Conservation (phyloP, 2,888 invertebrate species). For the Microctonus brassicae region DNA sequence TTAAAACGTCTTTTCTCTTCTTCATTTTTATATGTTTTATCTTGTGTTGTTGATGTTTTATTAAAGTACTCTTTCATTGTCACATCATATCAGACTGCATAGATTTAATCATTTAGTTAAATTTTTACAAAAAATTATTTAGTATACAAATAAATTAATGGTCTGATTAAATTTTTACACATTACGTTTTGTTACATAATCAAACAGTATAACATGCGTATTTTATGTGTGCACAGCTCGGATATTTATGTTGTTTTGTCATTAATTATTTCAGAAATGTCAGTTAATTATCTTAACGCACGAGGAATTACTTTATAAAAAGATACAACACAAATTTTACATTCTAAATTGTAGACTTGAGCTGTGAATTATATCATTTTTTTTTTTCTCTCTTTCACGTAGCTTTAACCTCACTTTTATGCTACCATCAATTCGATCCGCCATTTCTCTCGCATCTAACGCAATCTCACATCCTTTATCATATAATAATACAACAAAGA, state of each 20-base stretch:
- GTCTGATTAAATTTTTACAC: not conserved
- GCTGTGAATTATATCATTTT: not conserved
- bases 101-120: no score
- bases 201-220: conserved; percentile 9
- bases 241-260: not conserved
- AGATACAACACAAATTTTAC: no score
- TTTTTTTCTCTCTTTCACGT: not conserved
- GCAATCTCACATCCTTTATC: not conserved
- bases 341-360: not conserved
- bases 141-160: not conserved
- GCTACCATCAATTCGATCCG: not conserved
- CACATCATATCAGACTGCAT: not conserved
- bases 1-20: conserved; percentile 20
- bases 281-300: not conserved
- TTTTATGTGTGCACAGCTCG: not conserved
- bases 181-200: conserved; percentile 19
- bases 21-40: not conserved
- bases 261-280: not conserved
- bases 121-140: no score
- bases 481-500: no score
- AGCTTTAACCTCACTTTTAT: conserved; percentile 3
- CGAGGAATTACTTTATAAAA: not conserved
- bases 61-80: not conserved
- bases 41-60: not conserved
- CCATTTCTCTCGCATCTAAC: conserved; percentile 4